Evolutionary conservation across 2,888 invertebrate genomes (phyloP).

Genomic region (Napeogenes inachia): DNA sequence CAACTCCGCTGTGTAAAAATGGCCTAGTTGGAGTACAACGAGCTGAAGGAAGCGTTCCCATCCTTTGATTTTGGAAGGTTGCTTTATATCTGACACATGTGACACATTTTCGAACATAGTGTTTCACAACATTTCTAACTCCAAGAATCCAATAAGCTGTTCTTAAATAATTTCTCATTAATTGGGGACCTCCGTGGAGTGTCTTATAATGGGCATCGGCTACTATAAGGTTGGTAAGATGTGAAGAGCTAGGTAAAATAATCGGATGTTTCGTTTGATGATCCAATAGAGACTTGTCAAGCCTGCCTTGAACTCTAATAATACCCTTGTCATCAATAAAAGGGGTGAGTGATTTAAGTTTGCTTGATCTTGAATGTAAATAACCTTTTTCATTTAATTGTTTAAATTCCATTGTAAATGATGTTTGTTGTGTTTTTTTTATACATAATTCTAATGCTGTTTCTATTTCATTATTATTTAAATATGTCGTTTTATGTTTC

Average conservation of each 20-base stretch:
- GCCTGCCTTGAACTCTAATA: conserved; percentile 18
- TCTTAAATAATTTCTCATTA: conserved; percentile 28
- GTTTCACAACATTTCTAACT: conserved; percentile 16
- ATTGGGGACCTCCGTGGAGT: conserved; percentile 31
- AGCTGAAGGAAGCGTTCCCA: too few relatives aligned
- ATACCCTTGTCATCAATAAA: too few relatives aligned
- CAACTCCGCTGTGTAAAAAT: too few relatives aligned
- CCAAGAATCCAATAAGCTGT: conserved; percentile 27
- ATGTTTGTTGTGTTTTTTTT: conserved; percentile 16
- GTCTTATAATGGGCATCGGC: conserved; percentile 32
- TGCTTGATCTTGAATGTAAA: conserved; percentile 7
- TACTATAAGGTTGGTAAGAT: conserved; percentile 30
- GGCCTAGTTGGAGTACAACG: too few relatives aligned
- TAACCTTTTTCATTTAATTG: conserved; percentile 14
- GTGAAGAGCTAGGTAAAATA: conserved; percentile 29
- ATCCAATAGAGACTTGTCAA: conserved; percentile 25
- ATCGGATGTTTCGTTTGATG: conserved; percentile 30
- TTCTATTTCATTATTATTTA: conserved; percentile 12
- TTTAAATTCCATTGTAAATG: conserved; percentile 9
- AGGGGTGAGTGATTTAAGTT: too few relatives aligned
- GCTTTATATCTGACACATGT: too few relatives aligned
- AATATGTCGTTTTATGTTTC: conserved; percentile 3
- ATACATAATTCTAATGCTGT: conserved; percentile 17
- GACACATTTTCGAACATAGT: neutral
- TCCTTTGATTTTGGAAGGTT: too few relatives aligned